phyloP scores from a whole-genome alignment of 2,113 vertebrate genomes.

The Leuciscus idus region DNA sequence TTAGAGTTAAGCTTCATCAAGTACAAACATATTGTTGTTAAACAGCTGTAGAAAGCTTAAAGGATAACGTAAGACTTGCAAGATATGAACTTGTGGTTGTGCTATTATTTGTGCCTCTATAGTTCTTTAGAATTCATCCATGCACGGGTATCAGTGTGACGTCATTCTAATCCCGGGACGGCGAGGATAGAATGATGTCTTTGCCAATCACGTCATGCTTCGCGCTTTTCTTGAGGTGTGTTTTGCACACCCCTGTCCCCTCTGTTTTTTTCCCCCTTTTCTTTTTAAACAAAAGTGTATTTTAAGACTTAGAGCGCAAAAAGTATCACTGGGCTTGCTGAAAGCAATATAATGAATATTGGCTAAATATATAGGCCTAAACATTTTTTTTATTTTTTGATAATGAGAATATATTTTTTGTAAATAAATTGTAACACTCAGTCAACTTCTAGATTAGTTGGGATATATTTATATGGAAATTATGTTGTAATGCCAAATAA shows the following conservation, averaged over 20 bases:
- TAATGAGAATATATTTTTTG: neutral
- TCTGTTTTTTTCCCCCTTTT: constrained; percentile 17
- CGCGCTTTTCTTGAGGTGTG: constrained; percentile 79
- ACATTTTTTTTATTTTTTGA: neutral
- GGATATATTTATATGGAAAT: neutral
- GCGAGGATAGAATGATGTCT: constrained; percentile 83
- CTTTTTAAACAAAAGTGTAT: constrained; percentile 56
- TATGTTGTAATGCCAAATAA: neutral
- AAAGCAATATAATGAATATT: neutral
- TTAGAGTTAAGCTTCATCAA: constrained; percentile 81
- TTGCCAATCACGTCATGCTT: constrained; percentile 84
- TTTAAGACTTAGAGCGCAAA: constrained; percentile 44
- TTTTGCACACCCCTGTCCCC: constrained; percentile 68
- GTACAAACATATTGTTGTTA: constrained; percentile 75
- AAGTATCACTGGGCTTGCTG: neutral
- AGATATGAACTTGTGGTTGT: constrained; percentile 85
- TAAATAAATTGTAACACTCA: neutral
- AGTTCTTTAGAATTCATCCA: constrained; percentile 90
- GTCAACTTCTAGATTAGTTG: neutral
- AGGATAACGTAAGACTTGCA: constrained; percentile 85
- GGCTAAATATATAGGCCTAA: too few relatives aligned
- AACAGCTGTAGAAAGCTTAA: constrained; percentile 85
- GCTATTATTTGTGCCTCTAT: constrained; percentile 91
- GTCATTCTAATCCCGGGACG: constrained; percentile 93
- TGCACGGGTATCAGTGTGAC: constrained; percentile 91